Evolutionary conservation across 2,797 vertebrate species (phyloP).

Genomic region (Gymnodraco acuticeps): DNA sequence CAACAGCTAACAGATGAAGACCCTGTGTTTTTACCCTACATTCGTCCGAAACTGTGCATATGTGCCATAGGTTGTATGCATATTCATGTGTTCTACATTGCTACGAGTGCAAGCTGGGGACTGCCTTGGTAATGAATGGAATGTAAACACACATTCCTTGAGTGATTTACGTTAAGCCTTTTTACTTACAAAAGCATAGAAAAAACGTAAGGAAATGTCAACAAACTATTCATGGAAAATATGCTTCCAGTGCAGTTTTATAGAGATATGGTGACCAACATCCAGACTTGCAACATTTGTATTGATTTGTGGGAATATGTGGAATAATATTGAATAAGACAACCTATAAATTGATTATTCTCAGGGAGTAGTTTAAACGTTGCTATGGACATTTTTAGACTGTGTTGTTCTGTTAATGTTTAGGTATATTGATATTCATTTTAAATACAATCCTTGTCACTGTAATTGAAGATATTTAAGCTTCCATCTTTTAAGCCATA

Average conservation of each 20-base stretch:
- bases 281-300: neutral
- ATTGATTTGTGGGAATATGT: neutral
- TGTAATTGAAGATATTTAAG: neutral
- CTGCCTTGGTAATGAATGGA: neutral
- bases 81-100: slow-evolving; percentile 13
- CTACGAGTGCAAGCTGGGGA: slow-evolving; percentile 15
- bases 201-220: neutral
- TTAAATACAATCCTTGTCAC: slow-evolving; percentile 1
- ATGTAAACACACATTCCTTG: neutral
- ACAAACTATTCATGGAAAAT: neutral
- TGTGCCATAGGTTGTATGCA: slow-evolving; percentile 1
- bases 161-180: neutral
- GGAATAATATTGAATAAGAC: neutral
- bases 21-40: slow-evolving; percentile 38
- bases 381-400: neutral
- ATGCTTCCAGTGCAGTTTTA: neutral
- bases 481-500: neutral
- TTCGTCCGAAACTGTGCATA: slow-evolving; percentile 8
- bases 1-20: slow-evolving; percentile 47
- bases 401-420: neutral
- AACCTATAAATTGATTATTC: neutral
- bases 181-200: neutral
- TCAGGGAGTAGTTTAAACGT: neutral
- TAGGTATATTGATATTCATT: neutral
- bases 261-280: neutral